These are phyloP conservation scores for Chydorus sphaericus DNA, from an alignment of 2,888 invertebrate species.

Conservation along the genomic window DNA sequence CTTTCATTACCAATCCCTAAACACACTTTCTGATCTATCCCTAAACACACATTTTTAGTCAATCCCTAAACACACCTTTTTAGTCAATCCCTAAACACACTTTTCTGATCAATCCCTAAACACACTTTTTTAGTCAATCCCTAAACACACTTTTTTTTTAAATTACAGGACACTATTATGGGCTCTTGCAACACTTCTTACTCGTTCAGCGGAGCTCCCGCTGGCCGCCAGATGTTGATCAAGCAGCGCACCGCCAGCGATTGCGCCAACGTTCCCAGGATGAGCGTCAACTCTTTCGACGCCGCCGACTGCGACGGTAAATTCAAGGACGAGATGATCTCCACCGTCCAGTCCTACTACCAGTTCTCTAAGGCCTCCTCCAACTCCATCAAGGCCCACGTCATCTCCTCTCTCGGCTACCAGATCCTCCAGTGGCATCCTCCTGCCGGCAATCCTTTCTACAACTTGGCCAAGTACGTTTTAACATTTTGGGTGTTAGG, in stretches of 20 bases:
- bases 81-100: not conserved
- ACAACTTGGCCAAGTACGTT: constrained; percentile 16
- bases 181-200: constrained; percentile 15
- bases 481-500: not conserved
- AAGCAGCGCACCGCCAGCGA: constrained; percentile 13
- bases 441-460: constrained; percentile 14
- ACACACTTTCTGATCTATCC: no score
- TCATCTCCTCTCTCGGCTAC: constrained; percentile 15
- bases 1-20: no score
- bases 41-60: not conserved
- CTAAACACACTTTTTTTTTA: not conserved
- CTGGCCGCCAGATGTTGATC: constrained; percentile 4
- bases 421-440: constrained; percentile 12
- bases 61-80: not conserved
- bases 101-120: not conserved
- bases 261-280: constrained; percentile 13
- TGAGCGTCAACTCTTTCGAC: constrained; percentile 7
- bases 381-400: constrained; percentile 11
- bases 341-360: constrained; percentile 15
- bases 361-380: not conserved
- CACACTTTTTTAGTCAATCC: not conserved
- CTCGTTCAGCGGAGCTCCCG: constrained; percentile 13
- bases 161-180: constrained; percentile 9
- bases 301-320: constrained; percentile 9
- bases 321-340: constrained; percentile 5